Percentiles rank a stretch among this genome's conserved stretches.
Evolutionary conservation across 2,113 vertebrate species (phyloP).

Genomic region (Ancistrus triradiatus): DNA sequence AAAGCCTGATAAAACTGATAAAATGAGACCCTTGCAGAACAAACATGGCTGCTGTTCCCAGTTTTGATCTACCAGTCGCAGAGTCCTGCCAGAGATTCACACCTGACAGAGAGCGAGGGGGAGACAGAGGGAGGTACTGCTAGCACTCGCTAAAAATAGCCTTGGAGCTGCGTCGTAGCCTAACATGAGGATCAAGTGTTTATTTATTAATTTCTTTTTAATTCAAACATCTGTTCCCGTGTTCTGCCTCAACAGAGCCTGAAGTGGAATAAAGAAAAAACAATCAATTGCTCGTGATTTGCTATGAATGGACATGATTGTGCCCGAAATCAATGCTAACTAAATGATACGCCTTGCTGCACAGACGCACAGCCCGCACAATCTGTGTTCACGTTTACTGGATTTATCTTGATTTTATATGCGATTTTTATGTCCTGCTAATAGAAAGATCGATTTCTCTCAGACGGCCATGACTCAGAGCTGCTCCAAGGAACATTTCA

Average conservation of each 20-base stretch:
- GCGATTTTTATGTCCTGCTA: slow-evolving; percentile 11
- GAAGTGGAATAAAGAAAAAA: not conserved
- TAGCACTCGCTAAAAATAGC: slow-evolving; percentile 41
- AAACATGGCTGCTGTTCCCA: slow-evolving; percentile 17
- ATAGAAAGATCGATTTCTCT: slow-evolving; percentile 13
- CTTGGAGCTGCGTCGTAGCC: slow-evolving; percentile 14
- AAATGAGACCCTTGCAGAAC: slow-evolving; percentile 33
- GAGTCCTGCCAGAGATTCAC: slow-evolving; percentile 29
- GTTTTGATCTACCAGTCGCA: slow-evolving; percentile 36
- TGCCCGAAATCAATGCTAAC: not conserved
- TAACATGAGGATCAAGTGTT: slow-evolving; percentile 40
- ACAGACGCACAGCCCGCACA: no score
- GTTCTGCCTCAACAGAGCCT: slow-evolving; percentile 26
- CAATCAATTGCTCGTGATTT: slow-evolving; percentile 27
- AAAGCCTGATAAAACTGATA: slow-evolving; percentile 37
- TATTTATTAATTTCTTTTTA: slow-evolving; percentile 48
- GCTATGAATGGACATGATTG: slow-evolving; percentile 5
- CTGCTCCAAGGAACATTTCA: slow-evolving; percentile 9
- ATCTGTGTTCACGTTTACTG: not conserved
- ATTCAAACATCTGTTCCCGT: slow-evolving; percentile 43
- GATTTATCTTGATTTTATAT: slow-evolving; percentile 8
- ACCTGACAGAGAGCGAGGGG: slow-evolving; percentile 28
- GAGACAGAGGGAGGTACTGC: slow-evolving; percentile 14
- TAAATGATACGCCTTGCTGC: not conserved
- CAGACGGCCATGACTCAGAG: not conserved